phyloP scores from a whole-genome alignment of 2,113 vertebrate species.

The Agelaius tricolor region DNA sequence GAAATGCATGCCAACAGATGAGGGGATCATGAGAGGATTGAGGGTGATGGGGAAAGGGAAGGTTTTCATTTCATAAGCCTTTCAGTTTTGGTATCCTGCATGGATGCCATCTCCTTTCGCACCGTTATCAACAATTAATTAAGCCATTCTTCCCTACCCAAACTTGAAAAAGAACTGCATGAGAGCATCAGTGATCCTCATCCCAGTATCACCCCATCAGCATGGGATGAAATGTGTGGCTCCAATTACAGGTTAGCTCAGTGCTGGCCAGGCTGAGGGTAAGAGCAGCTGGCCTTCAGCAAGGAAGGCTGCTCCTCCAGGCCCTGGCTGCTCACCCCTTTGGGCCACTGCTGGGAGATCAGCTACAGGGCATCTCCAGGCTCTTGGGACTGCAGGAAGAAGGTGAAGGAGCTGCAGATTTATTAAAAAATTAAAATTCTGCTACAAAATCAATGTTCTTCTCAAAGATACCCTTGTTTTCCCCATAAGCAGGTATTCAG shows the following conservation, averaged over 20 bases:
- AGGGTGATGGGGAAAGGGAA: neutral
- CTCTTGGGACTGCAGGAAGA: constrained; percentile 22
- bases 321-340: neutral
- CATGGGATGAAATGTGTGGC: neutral
- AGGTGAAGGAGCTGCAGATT: neutral
- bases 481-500: neutral
- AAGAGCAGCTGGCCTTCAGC: neutral
- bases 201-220: neutral
- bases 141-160: neutral
- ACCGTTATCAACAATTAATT: neutral
- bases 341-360: neutral
- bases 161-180: neutral
- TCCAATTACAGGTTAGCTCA: neutral
- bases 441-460: neutral
- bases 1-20: constrained; percentile 76
- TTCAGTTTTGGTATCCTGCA: neutral
- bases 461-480: neutral
- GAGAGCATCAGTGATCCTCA: neutral
- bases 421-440: neutral
- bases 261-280: neutral
- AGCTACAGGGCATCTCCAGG: neutral
- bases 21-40: constrained; percentile 32
- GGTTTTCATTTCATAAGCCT: neutral
- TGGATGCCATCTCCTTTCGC: neutral
- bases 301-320: neutral